Conservation (phyloP, 2,113 vertebrate genomes). For the Polypterus bichir region DNA sequence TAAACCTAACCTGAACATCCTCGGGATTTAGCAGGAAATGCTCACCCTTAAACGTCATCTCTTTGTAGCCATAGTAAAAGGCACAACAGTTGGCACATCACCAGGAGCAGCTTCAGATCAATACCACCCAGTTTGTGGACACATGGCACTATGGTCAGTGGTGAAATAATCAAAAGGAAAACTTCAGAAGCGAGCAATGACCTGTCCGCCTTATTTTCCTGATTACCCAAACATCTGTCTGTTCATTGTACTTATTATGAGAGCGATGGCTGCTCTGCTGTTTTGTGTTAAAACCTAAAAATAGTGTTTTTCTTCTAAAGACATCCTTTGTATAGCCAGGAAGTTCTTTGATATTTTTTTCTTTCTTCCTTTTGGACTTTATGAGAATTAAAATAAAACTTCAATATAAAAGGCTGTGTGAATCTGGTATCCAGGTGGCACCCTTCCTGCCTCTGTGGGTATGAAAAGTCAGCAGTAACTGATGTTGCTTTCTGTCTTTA, state of each 20-base stretch:
- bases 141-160: not conserved
- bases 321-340: constrained; percentile 52
- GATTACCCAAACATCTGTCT: constrained; percentile 41
- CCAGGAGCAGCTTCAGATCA: too few species aligned
- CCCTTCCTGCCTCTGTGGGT: constrained; percentile 23
- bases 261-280: constrained; percentile 19
- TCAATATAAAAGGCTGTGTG: constrained; percentile 34
- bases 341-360: constrained; percentile 54
- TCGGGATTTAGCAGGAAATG: too few species aligned
- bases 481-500: too few species aligned
- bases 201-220: constrained; percentile 24
- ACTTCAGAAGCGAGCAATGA: constrained; percentile 14
- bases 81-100: too few species aligned
- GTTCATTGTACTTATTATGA: constrained; percentile 35
- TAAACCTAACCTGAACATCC: too few species aligned
- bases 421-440: constrained; percentile 62
- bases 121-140: too few species aligned
- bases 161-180: constrained; percentile 21
- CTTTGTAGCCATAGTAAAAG: too few species aligned
- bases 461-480: too few species aligned
- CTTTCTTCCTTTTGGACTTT: constrained; percentile 37
- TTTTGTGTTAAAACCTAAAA: constrained; percentile 52
- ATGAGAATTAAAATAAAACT: constrained; percentile 45
- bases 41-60: too few species aligned
- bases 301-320: constrained; percentile 53